Conservation (phyloP, 1,140 invertebrate genomes). For the Maconellicoccus hirsutus region DNA sequence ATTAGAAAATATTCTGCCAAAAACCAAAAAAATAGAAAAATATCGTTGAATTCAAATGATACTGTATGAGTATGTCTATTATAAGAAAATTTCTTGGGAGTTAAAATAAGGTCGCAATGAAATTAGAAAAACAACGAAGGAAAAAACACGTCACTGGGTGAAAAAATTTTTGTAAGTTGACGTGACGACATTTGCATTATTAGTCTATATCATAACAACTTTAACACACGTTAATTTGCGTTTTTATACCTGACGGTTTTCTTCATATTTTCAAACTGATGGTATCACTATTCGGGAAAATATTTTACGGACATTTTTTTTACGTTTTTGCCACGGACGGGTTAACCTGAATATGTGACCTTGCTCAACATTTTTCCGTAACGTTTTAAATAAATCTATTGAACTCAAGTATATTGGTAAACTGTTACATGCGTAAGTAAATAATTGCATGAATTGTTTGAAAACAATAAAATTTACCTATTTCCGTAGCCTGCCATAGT, state of each 20-base stretch:
- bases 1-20: no score
- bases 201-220: not conserved
- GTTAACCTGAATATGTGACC: not conserved
- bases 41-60: no score
- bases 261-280: not conserved
- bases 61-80: no score
- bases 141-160: not conserved
- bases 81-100: no score
- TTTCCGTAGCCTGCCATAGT: not conserved
- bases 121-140: no score
- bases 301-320: not conserved
- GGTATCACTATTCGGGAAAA: not conserved
- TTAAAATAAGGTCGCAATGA: no score
- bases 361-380: not conserved
- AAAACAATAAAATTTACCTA: not conserved
- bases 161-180: not conserved
- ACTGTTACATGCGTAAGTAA: no score
- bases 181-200: conserved; percentile 3
- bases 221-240: not conserved
- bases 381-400: no score
- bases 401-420: no score
- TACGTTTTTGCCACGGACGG: not conserved
- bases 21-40: no score
- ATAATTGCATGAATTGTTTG: no score
- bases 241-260: not conserved